Percentiles rank a stretch among this genome's conserved stretches.
These are phyloP conservation scores for Caenorhabditis plicata DNA, from an alignment of 2,888 invertebrate genomes.

Conservation along the genomic window DNA sequence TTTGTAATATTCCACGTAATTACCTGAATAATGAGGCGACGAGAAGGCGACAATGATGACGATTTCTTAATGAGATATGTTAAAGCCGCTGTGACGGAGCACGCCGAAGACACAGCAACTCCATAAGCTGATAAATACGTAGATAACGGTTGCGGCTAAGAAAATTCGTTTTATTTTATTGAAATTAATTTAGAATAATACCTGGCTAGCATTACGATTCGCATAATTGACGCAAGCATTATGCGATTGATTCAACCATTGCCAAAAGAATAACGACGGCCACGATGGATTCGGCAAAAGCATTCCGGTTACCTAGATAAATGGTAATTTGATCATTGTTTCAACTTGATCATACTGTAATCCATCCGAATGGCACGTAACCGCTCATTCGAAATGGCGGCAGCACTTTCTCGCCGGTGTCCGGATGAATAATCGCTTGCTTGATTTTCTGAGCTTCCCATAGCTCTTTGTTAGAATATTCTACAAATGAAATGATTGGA, in stretches of 20 bases:
- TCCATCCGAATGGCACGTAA: conserved; percentile 69
- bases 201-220: conserved; percentile 70
- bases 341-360: too few species aligned
- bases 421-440: conserved; percentile 65
- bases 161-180: conserved; percentile 1
- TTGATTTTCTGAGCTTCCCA: conserved; percentile 69
- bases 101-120: conserved; percentile 69
- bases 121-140: conserved; percentile 68
- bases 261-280: conserved; percentile 69
- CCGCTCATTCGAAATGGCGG: conserved; percentile 71
- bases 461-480: conserved; percentile 50
- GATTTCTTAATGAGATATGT: conserved; percentile 46
- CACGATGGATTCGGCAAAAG: conserved; percentile 68
- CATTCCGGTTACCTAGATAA: conserved; percentile 69
- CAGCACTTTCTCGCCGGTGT: conserved; percentile 68
- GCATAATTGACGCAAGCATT: conserved; percentile 70
- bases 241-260: conserved; percentile 71
- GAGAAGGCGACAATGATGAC: conserved; percentile 56
- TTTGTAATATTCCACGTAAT: too few species aligned
- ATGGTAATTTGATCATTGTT: too few species aligned
- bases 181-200: conserved; percentile 24
- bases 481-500: too few species aligned
- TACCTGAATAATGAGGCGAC: conserved; percentile 68
- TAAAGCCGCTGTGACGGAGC: conserved; percentile 38
- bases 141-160: conserved; percentile 64